Conservation (phyloP, 2,888 invertebrate genomes). For the Alcis repandata region DNA sequence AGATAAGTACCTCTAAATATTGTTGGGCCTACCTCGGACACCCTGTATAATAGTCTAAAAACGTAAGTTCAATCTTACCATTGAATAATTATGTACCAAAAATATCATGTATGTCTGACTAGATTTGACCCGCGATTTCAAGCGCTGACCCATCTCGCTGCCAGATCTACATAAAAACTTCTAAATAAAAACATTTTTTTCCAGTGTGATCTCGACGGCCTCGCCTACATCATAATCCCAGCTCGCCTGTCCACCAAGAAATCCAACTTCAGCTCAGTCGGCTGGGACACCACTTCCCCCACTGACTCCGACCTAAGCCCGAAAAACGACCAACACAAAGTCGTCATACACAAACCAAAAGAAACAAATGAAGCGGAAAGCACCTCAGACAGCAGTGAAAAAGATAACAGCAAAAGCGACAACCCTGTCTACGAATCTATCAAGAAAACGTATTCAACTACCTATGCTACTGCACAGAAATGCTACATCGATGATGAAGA, state of each 20-base stretch:
- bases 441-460: constrained; percentile 53
- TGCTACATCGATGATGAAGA: constrained; percentile 69
- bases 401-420: constrained; percentile 64
- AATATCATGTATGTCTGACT: too few species aligned
- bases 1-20: too few species aligned
- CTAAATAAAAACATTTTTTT: constrained; percentile 41
- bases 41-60: too few species aligned
- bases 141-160: neutral
- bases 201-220: constrained; percentile 70
- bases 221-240: constrained; percentile 78
- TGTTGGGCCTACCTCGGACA: too few species aligned
- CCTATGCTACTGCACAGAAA: constrained; percentile 59
- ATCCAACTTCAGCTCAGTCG: constrained; percentile 66
- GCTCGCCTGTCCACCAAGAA: constrained; percentile 66
- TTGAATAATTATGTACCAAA: too few species aligned
- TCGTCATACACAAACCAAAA: constrained; percentile 60
- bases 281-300: constrained; percentile 71
- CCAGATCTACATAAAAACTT: neutral
- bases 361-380: constrained; percentile 48
- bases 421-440: constrained; percentile 74
- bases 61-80: too few species aligned
- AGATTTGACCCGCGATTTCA: too few species aligned
- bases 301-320: constrained; percentile 76
- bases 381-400: constrained; percentile 71
- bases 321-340: constrained; percentile 64